Evolutionary conservation across 2,113 vertebrate genomes (phyloP), one percentile per base, ranked within the genome.

Genomic region (Platichthys flesus): DNA sequence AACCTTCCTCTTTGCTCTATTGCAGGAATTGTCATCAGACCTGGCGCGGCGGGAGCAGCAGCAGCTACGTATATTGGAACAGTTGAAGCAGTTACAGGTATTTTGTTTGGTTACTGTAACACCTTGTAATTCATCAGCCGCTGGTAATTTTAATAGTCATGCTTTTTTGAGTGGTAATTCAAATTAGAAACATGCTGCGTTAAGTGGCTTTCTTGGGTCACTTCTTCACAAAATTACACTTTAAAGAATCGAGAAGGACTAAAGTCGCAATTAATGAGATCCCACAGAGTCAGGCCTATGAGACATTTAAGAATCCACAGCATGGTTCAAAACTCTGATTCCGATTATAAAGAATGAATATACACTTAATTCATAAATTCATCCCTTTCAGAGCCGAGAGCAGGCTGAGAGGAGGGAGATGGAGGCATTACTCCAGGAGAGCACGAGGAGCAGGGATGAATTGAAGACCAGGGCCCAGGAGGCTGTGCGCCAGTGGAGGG

Each of bases 391-490:
- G 92, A 85, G 79, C 89, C 87, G 7, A 94, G 95, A 70, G 89
- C 96, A 88, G 73, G 72, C 84, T 0, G 94, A 94, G 64, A 91
- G 82, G 18, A 91, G 88, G 55, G 94, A 95, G 71, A 92, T 93
- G 1, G 96, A 98, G 81, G 83, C 88, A 8, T 89, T 95, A 79
- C 93, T 96, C 31, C 89, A 92, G 66, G 95, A 97, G 66, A 93
- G 52, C 3, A 94, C 94, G 42, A 95, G 91, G 89, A 96, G 92
- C 87, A 93, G 93, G 79, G 96, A 97, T 23, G 96, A 97, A 56
- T 76, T 99, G 88, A 97, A 95, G 77, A 35, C 72, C 57, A 97
- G 95, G 84, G 97, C 97, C 21, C 96, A 97, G 78, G 96, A 97
- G 70, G 89, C 95, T 7, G 92, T 98, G 64, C 91, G 91, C 49